A percentile compares a stretch with the other conserved stretches of the same genome.
These are phyloP conservation scores for Bambusicola thoracicus DNA, from an alignment of 2,113 vertebrate genomes.

Conservation along the genomic window DNA sequence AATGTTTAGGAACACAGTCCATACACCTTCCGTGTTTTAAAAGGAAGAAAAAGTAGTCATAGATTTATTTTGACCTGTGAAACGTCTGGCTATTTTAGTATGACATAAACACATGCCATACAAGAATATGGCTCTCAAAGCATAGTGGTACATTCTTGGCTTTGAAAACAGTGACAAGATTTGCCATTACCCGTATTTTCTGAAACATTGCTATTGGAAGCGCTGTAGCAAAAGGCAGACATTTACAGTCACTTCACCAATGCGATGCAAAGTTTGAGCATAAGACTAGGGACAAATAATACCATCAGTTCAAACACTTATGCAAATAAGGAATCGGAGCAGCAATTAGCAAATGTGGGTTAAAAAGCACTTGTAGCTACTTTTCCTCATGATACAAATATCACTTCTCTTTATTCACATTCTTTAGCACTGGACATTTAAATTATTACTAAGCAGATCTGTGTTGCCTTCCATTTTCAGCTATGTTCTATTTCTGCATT, in stretches of 20 bases:
- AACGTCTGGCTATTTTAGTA: not conserved
- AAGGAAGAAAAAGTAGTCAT: not conserved
- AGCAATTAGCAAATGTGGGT: not conserved
- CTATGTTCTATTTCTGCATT: not conserved
- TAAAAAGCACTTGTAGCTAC: not conserved
- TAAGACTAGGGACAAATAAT: not conserved
- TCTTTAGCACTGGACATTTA: not conserved
- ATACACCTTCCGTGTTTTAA: not conserved
- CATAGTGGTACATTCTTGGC: not conserved
- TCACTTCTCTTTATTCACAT: not conserved
- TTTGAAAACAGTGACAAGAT: not conserved
- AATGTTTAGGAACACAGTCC: not conserved
- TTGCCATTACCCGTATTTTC: not conserved
- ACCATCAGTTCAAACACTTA: not conserved
- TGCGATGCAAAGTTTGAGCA: not conserved
- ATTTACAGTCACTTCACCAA: not conserved
- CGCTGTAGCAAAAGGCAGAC: not conserved
- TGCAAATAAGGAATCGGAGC: not conserved
- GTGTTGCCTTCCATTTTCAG: not conserved
- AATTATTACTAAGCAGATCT: not conserved
- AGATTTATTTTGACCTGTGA: not conserved
- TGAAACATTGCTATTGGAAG: not conserved
- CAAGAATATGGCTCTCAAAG: not conserved
- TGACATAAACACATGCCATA: not conserved
- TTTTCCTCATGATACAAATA: not conserved